Conservation (phyloP, 2,888 invertebrate genomes). For the Chrysolina americana region DNA sequence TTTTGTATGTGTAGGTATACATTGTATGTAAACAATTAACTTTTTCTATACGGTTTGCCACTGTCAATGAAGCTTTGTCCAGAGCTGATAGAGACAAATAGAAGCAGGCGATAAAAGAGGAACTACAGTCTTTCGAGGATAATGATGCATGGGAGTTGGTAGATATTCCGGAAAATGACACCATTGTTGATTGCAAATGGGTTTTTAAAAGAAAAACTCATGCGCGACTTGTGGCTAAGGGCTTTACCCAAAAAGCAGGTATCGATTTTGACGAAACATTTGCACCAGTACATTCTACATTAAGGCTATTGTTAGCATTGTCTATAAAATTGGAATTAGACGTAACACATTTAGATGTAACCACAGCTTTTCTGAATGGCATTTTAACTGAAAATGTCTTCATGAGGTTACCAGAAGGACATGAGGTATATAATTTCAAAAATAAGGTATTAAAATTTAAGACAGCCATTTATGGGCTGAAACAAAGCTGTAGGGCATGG, state of each 20-base stretch:
- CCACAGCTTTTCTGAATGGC: constrained; percentile 51
- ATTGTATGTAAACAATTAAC: no score
- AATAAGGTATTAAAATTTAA: constrained; percentile 42
- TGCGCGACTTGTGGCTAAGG: constrained; percentile 51
- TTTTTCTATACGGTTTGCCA: no score
- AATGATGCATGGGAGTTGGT: constrained; percentile 57
- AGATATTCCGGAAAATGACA: constrained; percentile 43
- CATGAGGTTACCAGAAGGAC: constrained; percentile 43
- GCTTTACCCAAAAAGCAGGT: constrained; percentile 48
- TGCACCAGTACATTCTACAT: constrained; percentile 50
- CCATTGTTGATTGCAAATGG: no score
- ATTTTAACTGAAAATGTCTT: constrained; percentile 42
- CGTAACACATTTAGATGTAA: no score
- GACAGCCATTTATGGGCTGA: constrained; percentile 31
- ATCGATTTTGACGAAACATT: constrained; percentile 50
- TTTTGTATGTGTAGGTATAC: no score
- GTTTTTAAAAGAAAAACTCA: constrained; percentile 54
- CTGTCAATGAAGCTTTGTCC: constrained; percentile 48
- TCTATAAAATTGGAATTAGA: constrained; percentile 43
- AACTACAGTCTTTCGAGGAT: constrained; percentile 53
- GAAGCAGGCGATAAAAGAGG: constrained; percentile 54
- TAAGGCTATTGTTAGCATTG: constrained; percentile 51
- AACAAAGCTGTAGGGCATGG: constrained; percentile 22
- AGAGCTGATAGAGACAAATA: constrained; percentile 48
- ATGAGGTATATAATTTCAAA: no score